phyloP scores from a whole-genome alignment of 92 coral and sea anemone species.

The Zoanthus sociatus region DNA sequence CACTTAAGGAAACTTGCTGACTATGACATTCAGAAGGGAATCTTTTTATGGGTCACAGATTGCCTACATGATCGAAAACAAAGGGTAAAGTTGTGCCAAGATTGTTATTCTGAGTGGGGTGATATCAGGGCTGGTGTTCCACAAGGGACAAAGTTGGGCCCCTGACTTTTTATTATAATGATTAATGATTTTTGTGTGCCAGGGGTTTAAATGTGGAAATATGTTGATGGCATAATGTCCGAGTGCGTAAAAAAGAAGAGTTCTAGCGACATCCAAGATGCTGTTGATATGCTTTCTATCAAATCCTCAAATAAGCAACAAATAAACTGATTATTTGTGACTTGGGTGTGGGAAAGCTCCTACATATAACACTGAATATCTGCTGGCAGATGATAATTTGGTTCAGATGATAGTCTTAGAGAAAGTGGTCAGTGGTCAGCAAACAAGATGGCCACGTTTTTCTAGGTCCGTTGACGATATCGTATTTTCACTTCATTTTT shows the following conservation, averaged over 20 bases:
- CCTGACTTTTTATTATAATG: neutral
- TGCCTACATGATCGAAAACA: neutral
- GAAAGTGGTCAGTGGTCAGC: neutral
- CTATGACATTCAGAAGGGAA: no score
- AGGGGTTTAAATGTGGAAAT: slow-evolving; percentile 2
- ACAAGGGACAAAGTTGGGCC: neutral
- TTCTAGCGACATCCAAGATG: neutral
- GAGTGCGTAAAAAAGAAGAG: neutral
- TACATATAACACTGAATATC: no score
- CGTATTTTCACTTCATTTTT: no score
- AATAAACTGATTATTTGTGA: no score
- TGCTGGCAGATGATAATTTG: no score
- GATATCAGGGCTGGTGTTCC: slow-evolving; percentile 8
- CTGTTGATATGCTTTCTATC: neutral
- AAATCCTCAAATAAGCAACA: no score
- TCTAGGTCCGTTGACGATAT: no score
- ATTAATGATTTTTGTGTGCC: neutral
- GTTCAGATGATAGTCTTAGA: no score
- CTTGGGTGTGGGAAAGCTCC: no score
- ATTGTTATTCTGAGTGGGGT: neutral
- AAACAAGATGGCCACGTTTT: slow-evolving; percentile 1
- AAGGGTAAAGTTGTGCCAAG: neutral
- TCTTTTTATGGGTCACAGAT: no score
- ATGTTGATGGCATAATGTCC: neutral
- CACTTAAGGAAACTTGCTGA: neutral